Evolutionary conservation across 2,888 invertebrate species (phyloP), one percentile per base, ranked within the genome.

Genomic region (Drosophila greeni): DNA sequence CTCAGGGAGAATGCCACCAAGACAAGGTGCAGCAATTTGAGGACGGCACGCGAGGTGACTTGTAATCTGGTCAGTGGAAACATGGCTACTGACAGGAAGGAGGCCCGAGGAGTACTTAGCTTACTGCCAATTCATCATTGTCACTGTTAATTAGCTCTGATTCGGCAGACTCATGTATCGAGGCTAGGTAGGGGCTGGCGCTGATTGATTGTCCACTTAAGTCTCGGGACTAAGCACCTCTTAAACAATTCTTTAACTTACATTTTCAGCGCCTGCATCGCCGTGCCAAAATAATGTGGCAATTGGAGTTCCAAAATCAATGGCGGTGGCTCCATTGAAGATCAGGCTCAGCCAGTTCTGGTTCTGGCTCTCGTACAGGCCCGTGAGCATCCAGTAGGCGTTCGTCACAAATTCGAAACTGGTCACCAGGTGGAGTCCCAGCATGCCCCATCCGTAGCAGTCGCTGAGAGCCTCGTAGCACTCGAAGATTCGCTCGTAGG

Each of bases 361-460:
- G 9, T 14, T 20, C 24, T 40, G 43, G 4, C n/a, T n/a, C 12
- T 43, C 24, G 52, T 43, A 43, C 56, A 72, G 55, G 14, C 71
- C 66, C 37, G 64, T 70, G 39, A 86, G 72, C 1, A 83, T 74
- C 86, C 87, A 87, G 65, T 88, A 89, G 0, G 83, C 83, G 58
- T 86, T 87, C 5, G 83, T 78, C 0, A 88, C 85, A 20, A 88
- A 85, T 62, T 88, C 83, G 3, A 88, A 75, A 57, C 88, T 86
- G 48, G 85, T 84, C 39, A 84, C 69, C 14, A 86, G 70, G 8
- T 81, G 83, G 5, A 87, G 73, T 2, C 74, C 78, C 29, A 89
- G 60, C 43, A 89, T 59, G 1, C 87, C 86, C 88, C 88, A 89
- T 16, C 89, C 88, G 45, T 82, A 87, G 52, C 83, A 83, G 39